Conservation (phyloP, 1,140 invertebrate genomes). For the Lasioglossum albipes region DNA sequence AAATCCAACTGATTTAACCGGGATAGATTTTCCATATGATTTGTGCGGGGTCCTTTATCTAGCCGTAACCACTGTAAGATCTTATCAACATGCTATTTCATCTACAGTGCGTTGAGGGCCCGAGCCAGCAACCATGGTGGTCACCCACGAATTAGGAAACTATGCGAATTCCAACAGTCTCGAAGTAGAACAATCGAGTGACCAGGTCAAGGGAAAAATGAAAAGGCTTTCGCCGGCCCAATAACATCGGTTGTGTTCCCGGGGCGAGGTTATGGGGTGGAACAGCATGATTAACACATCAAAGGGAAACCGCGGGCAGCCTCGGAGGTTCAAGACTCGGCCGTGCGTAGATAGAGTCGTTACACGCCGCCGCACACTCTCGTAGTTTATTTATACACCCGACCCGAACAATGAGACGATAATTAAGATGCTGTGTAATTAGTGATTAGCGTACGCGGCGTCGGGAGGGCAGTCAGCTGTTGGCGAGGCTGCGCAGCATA, state of each 20-base stretch:
- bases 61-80: too few relatives aligned
- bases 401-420: constrained; percentile 59
- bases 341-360: constrained; percentile 21
- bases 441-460: constrained; percentile 61
- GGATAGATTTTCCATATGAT: too few relatives aligned
- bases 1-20: too few relatives aligned
- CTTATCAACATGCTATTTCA: too few relatives aligned
- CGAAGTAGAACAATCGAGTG: too few relatives aligned
- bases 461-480: constrained; percentile 51
- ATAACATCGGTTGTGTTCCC: not conserved
- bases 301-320: not conserved
- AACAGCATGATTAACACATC: not conserved
- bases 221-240: too few relatives aligned
- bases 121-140: too few relatives aligned
- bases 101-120: too few relatives aligned
- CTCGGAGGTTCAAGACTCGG: not conserved
- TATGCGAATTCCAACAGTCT: too few relatives aligned
- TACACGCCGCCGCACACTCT: constrained; percentile 15
- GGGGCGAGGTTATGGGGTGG: not conserved
- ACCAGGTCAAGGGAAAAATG: too few relatives aligned
- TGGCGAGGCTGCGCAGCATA: constrained; percentile 36
- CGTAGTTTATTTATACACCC: constrained; percentile 56
- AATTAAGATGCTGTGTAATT: constrained; percentile 69
- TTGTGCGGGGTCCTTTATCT: too few relatives aligned
- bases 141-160: too few relatives aligned